A percentile compares a stretch with the other conserved stretches of the same genome.
Evolutionary conservation across 2,888 invertebrate genomes (phyloP).

Genomic region (Blastobasis lacticolella): DNA sequence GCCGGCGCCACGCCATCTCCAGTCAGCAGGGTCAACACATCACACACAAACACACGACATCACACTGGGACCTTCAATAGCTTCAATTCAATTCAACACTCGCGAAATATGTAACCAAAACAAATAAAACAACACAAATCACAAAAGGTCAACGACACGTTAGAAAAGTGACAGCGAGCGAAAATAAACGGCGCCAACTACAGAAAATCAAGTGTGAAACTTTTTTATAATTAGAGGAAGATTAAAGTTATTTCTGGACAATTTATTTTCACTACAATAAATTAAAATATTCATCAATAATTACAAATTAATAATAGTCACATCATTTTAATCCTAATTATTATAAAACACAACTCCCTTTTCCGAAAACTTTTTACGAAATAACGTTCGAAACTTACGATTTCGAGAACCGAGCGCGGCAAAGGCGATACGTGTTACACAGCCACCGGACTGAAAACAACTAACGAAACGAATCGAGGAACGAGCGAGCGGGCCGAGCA

Average conservation of each 20-base stretch:
- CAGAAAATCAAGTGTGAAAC: constrained; percentile 10
- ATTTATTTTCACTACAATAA: too few relatives aligned
- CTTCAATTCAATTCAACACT: too few relatives aligned
- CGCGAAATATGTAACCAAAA: too few relatives aligned
- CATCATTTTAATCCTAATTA: too few relatives aligned
- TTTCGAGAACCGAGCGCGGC: constrained; percentile 4
- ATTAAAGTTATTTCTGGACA: too few relatives aligned
- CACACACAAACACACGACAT: constrained; percentile 12
- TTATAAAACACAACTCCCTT: too few relatives aligned
- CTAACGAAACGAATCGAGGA: constrained; percentile 18
- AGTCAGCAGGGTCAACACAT: constrained; percentile 39
- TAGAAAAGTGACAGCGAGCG: neutral
- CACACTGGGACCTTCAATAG: neutral
- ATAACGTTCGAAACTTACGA: constrained; percentile 13
- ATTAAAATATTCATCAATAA: too few relatives aligned
- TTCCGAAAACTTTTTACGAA: too few relatives aligned
- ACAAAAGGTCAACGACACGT: neutral
- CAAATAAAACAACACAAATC: neutral
- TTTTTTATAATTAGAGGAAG: too few relatives aligned
- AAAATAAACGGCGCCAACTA: constrained; percentile 7
- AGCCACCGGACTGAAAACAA: constrained; percentile 19
- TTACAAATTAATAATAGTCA: too few relatives aligned
- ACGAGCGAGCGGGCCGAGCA: constrained; percentile 1
- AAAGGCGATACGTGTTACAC: constrained; percentile 7
- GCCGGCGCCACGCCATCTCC: constrained; percentile 32